phyloP scores from a whole-genome alignment of 2,797 vertebrate species.

The Hydrophis major region DNA sequence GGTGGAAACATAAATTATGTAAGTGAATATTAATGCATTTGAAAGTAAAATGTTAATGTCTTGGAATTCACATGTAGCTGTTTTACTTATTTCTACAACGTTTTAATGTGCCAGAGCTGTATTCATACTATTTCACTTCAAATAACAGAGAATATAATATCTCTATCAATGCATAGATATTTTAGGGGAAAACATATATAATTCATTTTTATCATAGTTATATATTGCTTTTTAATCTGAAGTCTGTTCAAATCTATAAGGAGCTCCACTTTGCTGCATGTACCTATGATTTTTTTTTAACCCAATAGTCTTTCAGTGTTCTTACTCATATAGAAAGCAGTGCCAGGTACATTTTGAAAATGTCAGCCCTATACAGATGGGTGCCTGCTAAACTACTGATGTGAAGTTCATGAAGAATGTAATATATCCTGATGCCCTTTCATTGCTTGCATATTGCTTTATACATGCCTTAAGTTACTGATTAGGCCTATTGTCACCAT shows the following conservation, averaged over 20 bases:
- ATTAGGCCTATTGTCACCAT: background rate
- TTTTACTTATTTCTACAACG: background rate
- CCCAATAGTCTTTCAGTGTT: background rate
- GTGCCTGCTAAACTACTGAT: background rate
- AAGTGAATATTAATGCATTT: background rate
- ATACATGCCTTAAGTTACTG: background rate
- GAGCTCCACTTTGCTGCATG: background rate
- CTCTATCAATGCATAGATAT: background rate
- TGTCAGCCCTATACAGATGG: background rate
- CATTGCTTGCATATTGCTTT: background rate
- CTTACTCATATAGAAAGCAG: background rate
- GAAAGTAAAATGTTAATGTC: background rate
- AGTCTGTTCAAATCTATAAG: background rate
- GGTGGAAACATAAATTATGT: background rate
- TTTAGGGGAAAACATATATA: background rate
- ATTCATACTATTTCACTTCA: background rate
- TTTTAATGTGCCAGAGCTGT: background rate
- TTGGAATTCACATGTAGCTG: background rate
- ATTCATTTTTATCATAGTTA: background rate
- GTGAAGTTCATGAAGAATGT: background rate
- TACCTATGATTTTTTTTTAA: background rate
- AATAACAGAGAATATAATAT: background rate
- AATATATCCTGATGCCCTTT: background rate
- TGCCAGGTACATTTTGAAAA: background rate
- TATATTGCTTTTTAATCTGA: background rate